phyloP scores from a whole-genome alignment of 2,888 invertebrate species.

The Sesia bembeciformis region DNA sequence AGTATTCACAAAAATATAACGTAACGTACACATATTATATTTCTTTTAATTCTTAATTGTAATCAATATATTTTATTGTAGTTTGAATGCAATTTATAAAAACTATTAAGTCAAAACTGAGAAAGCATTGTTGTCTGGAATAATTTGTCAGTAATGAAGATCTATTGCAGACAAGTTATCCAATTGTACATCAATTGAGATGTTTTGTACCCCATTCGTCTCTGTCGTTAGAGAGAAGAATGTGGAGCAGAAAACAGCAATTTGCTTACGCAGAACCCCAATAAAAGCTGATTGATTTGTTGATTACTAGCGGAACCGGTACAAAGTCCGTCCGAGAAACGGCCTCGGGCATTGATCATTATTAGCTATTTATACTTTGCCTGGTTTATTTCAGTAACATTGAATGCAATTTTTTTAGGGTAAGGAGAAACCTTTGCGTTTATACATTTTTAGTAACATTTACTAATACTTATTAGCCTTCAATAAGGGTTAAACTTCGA shows the following conservation, averaged over 20 bases:
- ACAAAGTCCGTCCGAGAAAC: constrained; percentile 31
- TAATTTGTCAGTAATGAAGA: too few species aligned
- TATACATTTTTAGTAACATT: constrained; percentile 2
- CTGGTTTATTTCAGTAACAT: constrained; percentile 13
- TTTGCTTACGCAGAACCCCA: constrained; percentile 12
- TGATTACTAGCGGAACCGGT: constrained; percentile 17
- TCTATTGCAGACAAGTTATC: too few species aligned
- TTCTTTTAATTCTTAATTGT: too few species aligned
- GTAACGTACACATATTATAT: not conserved
- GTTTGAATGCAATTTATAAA: too few species aligned
- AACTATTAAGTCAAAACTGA: too few species aligned
- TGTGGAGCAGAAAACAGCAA: not conserved
- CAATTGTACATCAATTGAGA: not conserved
- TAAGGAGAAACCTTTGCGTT: constrained; percentile 5
- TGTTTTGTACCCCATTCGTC: not conserved
- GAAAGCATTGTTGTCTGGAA: too few species aligned
- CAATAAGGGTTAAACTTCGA: not conserved
- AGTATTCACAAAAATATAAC: too few species aligned
- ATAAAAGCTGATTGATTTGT: constrained; percentile 31
- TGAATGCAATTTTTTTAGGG: constrained; percentile 3
- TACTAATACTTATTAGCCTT: not conserved
- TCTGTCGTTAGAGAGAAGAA: not conserved
- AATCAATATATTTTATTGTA: too few species aligned
- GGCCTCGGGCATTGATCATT: constrained; percentile 13
- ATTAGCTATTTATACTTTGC: constrained; percentile 24